These are phyloP conservation scores for Rhombomys opimus DNA, from an alignment of 2,113 vertebrate species.

Conservation along the genomic window DNA sequence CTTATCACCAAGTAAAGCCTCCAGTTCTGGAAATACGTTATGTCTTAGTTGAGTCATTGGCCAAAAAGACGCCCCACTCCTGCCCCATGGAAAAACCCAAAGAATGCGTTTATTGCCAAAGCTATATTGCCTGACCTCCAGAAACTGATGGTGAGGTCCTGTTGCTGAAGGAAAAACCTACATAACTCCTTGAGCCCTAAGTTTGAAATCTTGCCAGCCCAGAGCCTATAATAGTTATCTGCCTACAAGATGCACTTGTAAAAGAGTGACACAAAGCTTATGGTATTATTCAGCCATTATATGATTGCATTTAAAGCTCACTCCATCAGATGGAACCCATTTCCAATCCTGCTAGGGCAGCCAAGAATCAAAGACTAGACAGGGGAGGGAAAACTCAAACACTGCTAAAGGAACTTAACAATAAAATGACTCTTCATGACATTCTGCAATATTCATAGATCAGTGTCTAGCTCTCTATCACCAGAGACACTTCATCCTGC, in stretches of 20 bases:
- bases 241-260: neutral
- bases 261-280: neutral
- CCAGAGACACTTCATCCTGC: too few species aligned
- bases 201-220: neutral
- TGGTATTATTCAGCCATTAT: neutral
- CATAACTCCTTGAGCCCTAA: neutral
- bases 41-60: neutral
- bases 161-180: neutral
- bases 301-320: neutral
- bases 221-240: neutral
- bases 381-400: neutral
- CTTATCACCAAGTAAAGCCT: neutral
- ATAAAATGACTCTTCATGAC: too few species aligned
- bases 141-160: neutral
- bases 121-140: neutral
- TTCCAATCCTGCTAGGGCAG: neutral
- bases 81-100: neutral
- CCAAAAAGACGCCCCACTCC: neutral
- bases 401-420: neutral
- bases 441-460: too few species aligned
- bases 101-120: neutral
- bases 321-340: too few species aligned
- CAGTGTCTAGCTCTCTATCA: too few species aligned
- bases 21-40: neutral
- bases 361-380: neutral